Conservation (phyloP, 2,888 invertebrate species). For the Lydus trimaculatus region DNA sequence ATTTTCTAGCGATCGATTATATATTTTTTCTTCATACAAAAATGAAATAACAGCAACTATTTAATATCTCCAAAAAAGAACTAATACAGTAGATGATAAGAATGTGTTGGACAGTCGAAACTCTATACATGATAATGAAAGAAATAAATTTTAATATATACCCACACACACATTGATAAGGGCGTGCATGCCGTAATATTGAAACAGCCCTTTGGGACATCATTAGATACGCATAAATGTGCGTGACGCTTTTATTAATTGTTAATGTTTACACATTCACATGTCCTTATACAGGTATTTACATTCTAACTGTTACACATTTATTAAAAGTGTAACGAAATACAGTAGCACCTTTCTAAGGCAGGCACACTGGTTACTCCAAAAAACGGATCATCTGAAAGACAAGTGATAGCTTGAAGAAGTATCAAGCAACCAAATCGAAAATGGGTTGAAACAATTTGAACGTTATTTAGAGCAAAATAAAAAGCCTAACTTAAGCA, state of each 20-base stretch:
- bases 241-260: constrained; percentile 31
- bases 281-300: constrained; percentile 18
- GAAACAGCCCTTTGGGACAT: constrained; percentile 29
- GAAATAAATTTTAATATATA: constrained; percentile 22
- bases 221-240: constrained; percentile 27
- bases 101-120: constrained; percentile 11
- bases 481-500: too few species aligned
- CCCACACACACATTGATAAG: neutral
- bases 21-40: constrained; percentile 17
- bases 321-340: neutral
- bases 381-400: too few species aligned
- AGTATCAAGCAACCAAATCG: too few species aligned
- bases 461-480: too few species aligned
- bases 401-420: too few species aligned
- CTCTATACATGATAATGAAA: constrained; percentile 15
- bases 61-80: constrained; percentile 20
- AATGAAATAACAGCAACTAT: neutral
- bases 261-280: constrained; percentile 32
- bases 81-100: constrained; percentile 9
- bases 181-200: constrained; percentile 23
- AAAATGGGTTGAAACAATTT: too few species aligned
- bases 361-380: too few species aligned
- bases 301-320: neutral
- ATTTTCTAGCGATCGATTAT: constrained; percentile 26
- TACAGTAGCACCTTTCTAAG: neutral